These are phyloP conservation scores for Oithona nana DNA, from an alignment of 2,888 invertebrate species.

Conservation along the genomic window DNA sequence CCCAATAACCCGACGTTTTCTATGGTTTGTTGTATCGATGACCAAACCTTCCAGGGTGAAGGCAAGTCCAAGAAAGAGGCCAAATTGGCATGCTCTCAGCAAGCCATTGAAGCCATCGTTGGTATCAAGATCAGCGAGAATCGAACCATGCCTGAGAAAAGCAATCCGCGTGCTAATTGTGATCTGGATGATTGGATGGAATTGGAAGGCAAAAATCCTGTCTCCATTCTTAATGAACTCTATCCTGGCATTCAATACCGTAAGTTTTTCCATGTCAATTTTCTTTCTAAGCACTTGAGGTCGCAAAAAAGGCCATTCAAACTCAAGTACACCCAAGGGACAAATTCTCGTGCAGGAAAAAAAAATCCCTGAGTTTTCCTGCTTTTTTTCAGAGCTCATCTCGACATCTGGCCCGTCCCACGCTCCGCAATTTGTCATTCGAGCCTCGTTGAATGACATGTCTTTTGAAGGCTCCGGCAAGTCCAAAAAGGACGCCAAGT, in stretches of 20 bases:
- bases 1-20: slow-evolving; percentile 15
- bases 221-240: slow-evolving; percentile 14
- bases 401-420: slow-evolving; percentile 9
- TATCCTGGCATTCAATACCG: slow-evolving; percentile 16
- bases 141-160: slow-evolving; percentile 6
- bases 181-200: slow-evolving; percentile 16
- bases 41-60: slow-evolving; percentile 3
- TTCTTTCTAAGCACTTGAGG: too few species aligned
- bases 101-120: slow-evolving; percentile 8
- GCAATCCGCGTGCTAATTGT: slow-evolving; percentile 15
- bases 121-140: background rate
- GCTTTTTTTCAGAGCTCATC: background rate
- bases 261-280: background rate
- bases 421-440: slow-evolving; percentile 12
- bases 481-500: slow-evolving; percentile 16
- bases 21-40: slow-evolving; percentile 9
- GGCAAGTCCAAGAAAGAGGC: slow-evolving; percentile 18
- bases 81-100: slow-evolving; percentile 12
- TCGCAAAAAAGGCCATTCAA: too few species aligned
- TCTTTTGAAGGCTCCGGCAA: slow-evolving; percentile 17
- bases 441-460: slow-evolving; percentile 9
- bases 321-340: too few species aligned
- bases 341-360: too few species aligned
- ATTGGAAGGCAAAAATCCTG: slow-evolving; percentile 17
- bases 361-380: too few species aligned